Percentiles rank a stretch among this genome's conserved stretches.
phyloP scores from a whole-genome alignment of 2,113 vertebrate species.

The Rhinoderma darwinii region DNA sequence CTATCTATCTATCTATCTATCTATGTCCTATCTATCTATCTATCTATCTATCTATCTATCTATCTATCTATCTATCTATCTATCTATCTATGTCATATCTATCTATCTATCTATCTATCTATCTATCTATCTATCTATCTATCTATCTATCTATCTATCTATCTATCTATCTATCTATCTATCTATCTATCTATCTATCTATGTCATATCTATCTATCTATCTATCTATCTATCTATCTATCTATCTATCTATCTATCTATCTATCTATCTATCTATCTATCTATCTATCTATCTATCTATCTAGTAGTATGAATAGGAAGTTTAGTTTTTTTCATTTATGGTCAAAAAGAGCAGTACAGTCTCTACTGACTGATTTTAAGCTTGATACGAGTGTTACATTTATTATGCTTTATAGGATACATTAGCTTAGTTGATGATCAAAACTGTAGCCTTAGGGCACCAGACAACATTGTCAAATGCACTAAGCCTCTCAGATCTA shows the following conservation, averaged over 20 bases:
- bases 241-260: background rate
- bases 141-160: too few relatives aligned
- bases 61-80: background rate
- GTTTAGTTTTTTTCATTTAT: background rate
- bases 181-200: too few relatives aligned
- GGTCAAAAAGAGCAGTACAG: background rate
- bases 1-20: background rate
- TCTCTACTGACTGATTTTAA: background rate
- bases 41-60: too few relatives aligned
- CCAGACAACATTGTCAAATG: constrained; percentile 73
- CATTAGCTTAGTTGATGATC: constrained; percentile 69
- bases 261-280: background rate
- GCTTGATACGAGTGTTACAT: constrained; percentile 60
- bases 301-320: too few relatives aligned
- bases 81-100: background rate
- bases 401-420: constrained; percentile 67
- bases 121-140: background rate
- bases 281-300: background rate
- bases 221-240: too few relatives aligned
- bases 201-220: too few relatives aligned
- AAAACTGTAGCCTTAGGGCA: constrained; percentile 74
- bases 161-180: too few relatives aligned
- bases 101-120: background rate
- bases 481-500: constrained; percentile 68
- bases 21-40: too few relatives aligned